These are phyloP conservation scores for Tricholaema leucomelas DNA, from an alignment of 2,113 vertebrate species.

Conservation along the genomic window DNA sequence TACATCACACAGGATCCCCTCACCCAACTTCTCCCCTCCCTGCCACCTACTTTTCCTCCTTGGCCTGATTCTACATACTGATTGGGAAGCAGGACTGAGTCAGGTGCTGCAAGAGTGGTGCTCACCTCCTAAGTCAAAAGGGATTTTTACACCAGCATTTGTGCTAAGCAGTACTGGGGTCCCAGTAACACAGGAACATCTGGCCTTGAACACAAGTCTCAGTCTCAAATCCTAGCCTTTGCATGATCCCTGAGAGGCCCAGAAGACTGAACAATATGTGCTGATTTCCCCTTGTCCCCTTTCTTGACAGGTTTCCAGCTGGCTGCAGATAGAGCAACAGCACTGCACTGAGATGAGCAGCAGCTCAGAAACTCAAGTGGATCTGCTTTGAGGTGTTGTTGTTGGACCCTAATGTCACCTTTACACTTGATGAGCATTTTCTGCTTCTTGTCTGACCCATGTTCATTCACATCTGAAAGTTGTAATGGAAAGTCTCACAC, in stretches of 20 bases:
- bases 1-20: not conserved
- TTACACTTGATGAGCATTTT: not conserved
- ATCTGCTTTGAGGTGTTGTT: not conserved
- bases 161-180: not conserved
- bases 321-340: not conserved
- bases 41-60: not conserved
- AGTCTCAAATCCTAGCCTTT: not conserved
- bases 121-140: rapidly evolving
- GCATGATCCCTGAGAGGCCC: not conserved
- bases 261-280: not conserved
- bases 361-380: rapidly evolving
- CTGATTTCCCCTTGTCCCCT: not conserved
- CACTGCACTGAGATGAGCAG: not conserved
- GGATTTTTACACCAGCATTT: not conserved
- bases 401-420: rapidly evolving
- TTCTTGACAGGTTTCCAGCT: not conserved
- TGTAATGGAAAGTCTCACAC: not conserved
- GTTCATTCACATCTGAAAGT: not conserved
- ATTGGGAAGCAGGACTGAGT: not conserved
- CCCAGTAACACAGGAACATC: not conserved
- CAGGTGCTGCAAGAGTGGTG: rapidly evolving
- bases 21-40: not conserved
- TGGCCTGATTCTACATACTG: not conserved
- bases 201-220: rapidly evolving
- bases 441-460: not conserved